These are phyloP conservation scores for Chesias legatella DNA, from an alignment of 2,888 invertebrate species.

Conservation along the genomic window DNA sequence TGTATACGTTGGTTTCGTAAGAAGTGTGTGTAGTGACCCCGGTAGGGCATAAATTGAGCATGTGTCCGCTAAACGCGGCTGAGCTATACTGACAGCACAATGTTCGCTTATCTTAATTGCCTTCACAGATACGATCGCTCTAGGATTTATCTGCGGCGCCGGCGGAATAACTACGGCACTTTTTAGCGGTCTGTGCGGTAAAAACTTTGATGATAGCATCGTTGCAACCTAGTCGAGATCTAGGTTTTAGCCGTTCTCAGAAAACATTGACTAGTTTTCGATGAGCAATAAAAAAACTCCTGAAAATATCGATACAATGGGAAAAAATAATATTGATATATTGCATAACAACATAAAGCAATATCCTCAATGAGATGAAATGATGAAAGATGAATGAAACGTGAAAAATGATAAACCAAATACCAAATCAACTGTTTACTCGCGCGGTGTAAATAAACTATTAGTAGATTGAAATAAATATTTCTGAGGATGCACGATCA, in stretches of 20 bases:
- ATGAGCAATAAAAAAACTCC: too few relatives aligned
- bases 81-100: slow-evolving; percentile 64
- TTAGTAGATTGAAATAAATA: too few relatives aligned
- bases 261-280: neutral
- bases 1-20: slow-evolving; percentile 25
- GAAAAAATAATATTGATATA: too few relatives aligned
- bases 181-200: slow-evolving; percentile 50
- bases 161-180: slow-evolving; percentile 48
- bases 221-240: slow-evolving; percentile 1
- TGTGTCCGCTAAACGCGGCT: slow-evolving; percentile 57
- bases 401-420: too few relatives aligned
- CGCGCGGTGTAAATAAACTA: too few relatives aligned
- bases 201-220: slow-evolving; percentile 58
- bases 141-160: slow-evolving; percentile 63
- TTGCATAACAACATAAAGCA: too few relatives aligned
- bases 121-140: slow-evolving; percentile 63
- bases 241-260: slow-evolving; percentile 4
- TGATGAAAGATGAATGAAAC: too few relatives aligned
- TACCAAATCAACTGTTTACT: too few relatives aligned
- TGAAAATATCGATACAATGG: too few relatives aligned
- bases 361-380: too few relatives aligned
- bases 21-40: slow-evolving; percentile 32
- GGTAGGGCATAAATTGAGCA: slow-evolving; percentile 52
- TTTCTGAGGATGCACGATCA: too few relatives aligned
- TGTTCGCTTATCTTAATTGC: slow-evolving; percentile 76